A percentile compares a stretch with the other conserved stretches of the same genome.
Conservation (phyloP, 2,113 vertebrate species). For the Leiothrix lutea region DNA sequence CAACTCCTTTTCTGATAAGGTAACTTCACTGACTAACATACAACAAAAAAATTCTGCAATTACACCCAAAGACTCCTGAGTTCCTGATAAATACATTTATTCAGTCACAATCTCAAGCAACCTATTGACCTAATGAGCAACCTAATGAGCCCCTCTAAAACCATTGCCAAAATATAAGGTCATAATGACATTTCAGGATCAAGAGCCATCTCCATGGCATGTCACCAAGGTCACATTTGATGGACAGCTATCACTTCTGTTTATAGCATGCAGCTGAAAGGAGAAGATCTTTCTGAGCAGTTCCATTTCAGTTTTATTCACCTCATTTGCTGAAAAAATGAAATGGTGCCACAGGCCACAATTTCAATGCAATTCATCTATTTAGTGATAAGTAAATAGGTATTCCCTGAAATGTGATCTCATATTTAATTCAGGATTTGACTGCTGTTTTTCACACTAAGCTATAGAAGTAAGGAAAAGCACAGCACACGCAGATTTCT, state of each 20-base stretch:
- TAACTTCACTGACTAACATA: not conserved
- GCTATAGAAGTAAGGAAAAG: not conserved
- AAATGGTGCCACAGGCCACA: not conserved
- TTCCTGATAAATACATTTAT: not conserved
- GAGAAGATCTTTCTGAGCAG: not conserved
- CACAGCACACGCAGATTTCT: not conserved
- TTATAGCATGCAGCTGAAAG: not conserved
- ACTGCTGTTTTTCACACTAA: not conserved
- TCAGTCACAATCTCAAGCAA: not conserved
- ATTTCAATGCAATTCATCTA: not conserved
- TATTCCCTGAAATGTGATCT: not conserved
- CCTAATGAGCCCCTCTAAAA: not conserved
- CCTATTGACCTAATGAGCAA: no score
- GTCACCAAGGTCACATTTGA: not conserved
- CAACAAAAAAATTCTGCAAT: not conserved
- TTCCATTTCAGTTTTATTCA: not conserved
- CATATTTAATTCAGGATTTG: not conserved
- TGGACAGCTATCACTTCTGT: not conserved
- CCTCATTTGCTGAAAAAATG: not conserved
- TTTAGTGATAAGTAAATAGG: not conserved
- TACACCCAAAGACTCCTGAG: rapidly evolving
- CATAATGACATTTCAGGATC: not conserved
- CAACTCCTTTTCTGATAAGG: not conserved
- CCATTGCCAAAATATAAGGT: rapidly evolving
- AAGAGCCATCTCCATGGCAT: not conserved